Conservation (phyloP, 2,113 vertebrate species). For the Promerops cafer region DNA sequence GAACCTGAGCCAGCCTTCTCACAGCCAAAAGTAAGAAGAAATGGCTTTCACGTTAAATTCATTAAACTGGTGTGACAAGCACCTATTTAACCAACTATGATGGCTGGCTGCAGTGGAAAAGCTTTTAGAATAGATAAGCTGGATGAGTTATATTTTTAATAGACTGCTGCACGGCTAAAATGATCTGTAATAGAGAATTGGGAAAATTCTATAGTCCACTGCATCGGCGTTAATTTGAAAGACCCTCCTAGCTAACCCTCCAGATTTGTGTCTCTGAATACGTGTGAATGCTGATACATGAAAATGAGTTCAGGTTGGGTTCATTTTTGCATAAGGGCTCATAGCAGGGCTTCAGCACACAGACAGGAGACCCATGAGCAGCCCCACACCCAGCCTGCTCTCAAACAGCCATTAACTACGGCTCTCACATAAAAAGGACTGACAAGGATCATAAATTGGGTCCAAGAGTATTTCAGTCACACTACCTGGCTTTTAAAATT, state of each 20-base stretch:
- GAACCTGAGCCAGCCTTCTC: constrained; percentile 45
- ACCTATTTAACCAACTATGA: constrained; percentile 49
- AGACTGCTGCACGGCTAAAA: background rate
- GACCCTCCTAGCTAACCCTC: background rate
- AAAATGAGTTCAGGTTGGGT: background rate
- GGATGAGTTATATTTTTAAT: constrained; percentile 11
- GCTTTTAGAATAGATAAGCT: constrained; percentile 34
- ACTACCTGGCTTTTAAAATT: background rate
- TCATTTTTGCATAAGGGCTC: background rate
- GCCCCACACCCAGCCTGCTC: background rate
- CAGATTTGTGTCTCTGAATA: background rate
- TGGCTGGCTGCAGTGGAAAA: constrained; percentile 28
- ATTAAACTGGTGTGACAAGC: constrained; percentile 36
- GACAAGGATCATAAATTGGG: background rate
- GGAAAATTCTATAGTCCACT: background rate
- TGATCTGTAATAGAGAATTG: background rate
- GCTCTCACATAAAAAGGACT: background rate
- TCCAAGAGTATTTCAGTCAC: background rate
- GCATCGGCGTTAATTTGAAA: background rate
- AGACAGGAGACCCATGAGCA: background rate
- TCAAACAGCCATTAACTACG: background rate
- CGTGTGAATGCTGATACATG: background rate
- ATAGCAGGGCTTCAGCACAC: background rate
- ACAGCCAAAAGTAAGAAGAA: constrained; percentile 48
- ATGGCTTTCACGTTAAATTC: constrained; percentile 54